Evolutionary conservation across 1,140 invertebrate species (phyloP), one percentile per base, ranked within the genome.

Genomic region (Formica exsecta): DNA sequence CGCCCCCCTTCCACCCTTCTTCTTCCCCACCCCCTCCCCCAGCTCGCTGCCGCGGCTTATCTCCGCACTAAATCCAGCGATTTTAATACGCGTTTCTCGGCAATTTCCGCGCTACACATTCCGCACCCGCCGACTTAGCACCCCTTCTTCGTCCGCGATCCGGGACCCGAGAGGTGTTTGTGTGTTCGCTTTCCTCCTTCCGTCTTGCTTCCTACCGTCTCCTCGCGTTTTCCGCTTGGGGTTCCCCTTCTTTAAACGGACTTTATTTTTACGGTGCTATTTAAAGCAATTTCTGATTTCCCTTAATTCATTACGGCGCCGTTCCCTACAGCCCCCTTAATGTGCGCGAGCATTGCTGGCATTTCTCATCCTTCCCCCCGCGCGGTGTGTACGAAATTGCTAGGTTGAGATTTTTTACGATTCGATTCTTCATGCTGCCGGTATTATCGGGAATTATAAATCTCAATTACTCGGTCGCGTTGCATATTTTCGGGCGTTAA

Each of bases 221-320:
- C 32, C 32, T 7, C 16, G 13, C 48, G 16, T 5, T 84, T 70
- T 48, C 71, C 61, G 11, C 36, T 25, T 11, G 61, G 29, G 64
- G 36, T 89, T 73, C 70, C 90, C 88, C 89, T 92, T 90, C 89
- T 92, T 90, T 85, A 91, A 92, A 92, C 90, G 89, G 92, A 92
- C 92, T 95, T 95, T 93, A 94, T 94, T 95, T 95, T 95, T 95
- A 95, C 92, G 92, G 92, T 87, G 89, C 93, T 92, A 93, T 95
- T 95, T 94, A 94, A 95, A 95, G 93, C 93, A 94, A 95, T 95
- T 95, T 94, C 94, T 95, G 93, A 94, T 95, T 95, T 95, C 91
- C 92, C 93, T 95, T 95, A 95, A 95, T 95, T 95, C 94, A 94
- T 94, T 94, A 94, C 92, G 91, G 86, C 89, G 92, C 92, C 92